A percentile compares a stretch with the other conserved stretches of the same genome.
Conservation (phyloP, 2,113 vertebrate species). For the Octodon degus region DNA sequence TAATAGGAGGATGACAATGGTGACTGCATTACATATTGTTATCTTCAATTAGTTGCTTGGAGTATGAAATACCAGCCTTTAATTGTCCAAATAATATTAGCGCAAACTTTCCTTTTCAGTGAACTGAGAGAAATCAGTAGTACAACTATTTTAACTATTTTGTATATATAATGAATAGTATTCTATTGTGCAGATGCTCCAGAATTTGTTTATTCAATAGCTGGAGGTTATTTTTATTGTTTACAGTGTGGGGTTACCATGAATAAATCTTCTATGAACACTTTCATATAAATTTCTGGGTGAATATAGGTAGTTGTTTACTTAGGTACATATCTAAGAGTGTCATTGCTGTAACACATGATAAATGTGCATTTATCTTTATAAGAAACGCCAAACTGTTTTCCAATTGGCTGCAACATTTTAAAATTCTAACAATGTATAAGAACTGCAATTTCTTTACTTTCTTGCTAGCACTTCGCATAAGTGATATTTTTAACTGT, state of each 20-base stretch:
- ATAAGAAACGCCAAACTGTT: neutral
- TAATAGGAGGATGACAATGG: too few species aligned
- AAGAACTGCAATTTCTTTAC: neutral
- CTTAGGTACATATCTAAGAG: neutral
- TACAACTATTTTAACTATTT: too few species aligned
- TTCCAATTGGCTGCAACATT: neutral
- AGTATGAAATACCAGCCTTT: too few species aligned
- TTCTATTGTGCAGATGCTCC: neutral
- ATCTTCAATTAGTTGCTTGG: too few species aligned
- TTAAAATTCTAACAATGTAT: neutral
- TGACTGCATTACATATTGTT: too few species aligned
- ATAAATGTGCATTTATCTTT: neutral
- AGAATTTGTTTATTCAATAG: neutral
- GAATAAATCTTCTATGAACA: neutral
- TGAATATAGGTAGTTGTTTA: neutral
- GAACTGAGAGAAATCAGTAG: too few species aligned
- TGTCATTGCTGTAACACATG: neutral
- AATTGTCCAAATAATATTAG: too few species aligned
- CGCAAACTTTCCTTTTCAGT: too few species aligned
- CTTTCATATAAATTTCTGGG: neutral
- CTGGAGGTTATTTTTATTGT: neutral
- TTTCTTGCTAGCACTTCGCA: neutral
- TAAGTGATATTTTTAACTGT: neutral
- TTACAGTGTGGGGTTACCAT: neutral
- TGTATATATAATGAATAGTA: neutral